Conservation (phyloP, 92 coral and sea anemone species). For the Heliopora coerulea region DNA sequence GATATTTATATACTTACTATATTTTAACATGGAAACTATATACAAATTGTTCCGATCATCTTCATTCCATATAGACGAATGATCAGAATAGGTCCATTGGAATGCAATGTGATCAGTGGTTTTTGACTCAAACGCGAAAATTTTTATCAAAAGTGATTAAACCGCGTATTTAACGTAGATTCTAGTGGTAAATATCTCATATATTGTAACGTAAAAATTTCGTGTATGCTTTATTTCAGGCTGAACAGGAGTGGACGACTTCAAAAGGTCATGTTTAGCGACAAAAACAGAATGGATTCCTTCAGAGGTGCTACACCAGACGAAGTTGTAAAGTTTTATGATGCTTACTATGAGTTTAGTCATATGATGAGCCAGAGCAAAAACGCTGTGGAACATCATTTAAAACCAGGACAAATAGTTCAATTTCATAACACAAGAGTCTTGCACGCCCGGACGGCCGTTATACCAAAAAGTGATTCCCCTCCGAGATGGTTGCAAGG, state of each 20-base stretch:
- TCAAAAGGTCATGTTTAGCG: constrained; percentile 7
- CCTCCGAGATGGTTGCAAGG: constrained; percentile 34
- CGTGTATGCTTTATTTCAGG: constrained; percentile 6
- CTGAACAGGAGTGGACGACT: constrained; percentile 40
- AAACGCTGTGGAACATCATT: constrained; percentile 22
- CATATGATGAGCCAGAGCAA: constrained; percentile 2
- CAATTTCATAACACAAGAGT: constrained; percentile 30
- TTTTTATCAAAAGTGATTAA: no score
- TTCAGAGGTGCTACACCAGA: constrained; percentile 3
- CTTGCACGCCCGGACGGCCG: constrained; percentile 23
- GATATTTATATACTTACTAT: no score
- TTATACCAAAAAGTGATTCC: constrained; percentile 3
- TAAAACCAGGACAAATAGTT: constrained; percentile 32
- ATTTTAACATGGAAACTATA: no score
- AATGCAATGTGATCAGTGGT: no score
- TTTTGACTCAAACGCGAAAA: no score
- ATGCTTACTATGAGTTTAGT: constrained; percentile 23
- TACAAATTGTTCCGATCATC: no score
- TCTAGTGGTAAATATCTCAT: no score
- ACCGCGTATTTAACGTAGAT: no score
- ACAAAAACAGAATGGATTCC: constrained; percentile 15
- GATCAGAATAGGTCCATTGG: no score
- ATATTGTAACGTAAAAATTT: neutral
- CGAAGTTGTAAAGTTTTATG: constrained; percentile 32
- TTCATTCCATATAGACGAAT: no score